phyloP scores from a whole-genome alignment of 1,140 invertebrate species.

The Carcinoscorpius rotundicauda region DNA sequence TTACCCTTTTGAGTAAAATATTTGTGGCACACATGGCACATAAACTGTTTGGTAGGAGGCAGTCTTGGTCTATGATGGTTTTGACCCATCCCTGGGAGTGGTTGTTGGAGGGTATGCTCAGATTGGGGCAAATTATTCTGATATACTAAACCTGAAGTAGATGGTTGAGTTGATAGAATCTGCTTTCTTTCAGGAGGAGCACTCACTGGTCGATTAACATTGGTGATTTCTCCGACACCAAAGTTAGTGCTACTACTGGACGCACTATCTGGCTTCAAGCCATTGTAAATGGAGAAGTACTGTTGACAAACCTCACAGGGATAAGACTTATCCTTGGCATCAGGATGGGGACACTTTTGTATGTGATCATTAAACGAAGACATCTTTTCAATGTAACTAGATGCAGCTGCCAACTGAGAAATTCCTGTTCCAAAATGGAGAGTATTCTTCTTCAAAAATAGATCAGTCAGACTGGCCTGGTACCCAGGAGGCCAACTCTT shows the following conservation, averaged over 20 bases:
- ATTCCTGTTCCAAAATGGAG: conserved; percentile 23
- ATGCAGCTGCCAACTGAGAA: conserved; percentile 25
- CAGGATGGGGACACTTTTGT: conserved; percentile 21
- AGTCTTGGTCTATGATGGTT: conserved; percentile 4
- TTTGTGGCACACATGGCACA: conserved; percentile 26
- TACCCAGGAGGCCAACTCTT: conserved; percentile 23
- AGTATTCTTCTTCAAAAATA: conserved; percentile 25
- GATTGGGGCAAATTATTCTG: conserved; percentile 7
- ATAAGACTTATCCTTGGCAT: conserved; percentile 22
- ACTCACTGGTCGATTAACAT: conserved; percentile 14
- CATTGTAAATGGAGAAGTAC: conserved; percentile 15
- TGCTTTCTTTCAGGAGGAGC: conserved; percentile 17
- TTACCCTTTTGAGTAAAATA: conserved; percentile 30
- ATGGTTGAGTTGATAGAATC: conserved; percentile 10
- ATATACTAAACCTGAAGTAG: conserved; percentile 10
- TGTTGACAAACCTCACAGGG: conserved; percentile 23
- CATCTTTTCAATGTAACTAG: conserved; percentile 26
- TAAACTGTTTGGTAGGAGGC: conserved; percentile 25
- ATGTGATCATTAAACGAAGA: conserved; percentile 17
- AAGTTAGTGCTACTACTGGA: conserved; percentile 15
- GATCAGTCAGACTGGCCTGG: conserved; percentile 24
- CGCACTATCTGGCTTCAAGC: conserved; percentile 18
- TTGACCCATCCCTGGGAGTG: no score
- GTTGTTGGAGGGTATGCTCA: not conserved
- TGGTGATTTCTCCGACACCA: not conserved